These are phyloP conservation scores for Eupithecia vulgata DNA, from an alignment of 2,888 invertebrate species.

Conservation along the genomic window DNA sequence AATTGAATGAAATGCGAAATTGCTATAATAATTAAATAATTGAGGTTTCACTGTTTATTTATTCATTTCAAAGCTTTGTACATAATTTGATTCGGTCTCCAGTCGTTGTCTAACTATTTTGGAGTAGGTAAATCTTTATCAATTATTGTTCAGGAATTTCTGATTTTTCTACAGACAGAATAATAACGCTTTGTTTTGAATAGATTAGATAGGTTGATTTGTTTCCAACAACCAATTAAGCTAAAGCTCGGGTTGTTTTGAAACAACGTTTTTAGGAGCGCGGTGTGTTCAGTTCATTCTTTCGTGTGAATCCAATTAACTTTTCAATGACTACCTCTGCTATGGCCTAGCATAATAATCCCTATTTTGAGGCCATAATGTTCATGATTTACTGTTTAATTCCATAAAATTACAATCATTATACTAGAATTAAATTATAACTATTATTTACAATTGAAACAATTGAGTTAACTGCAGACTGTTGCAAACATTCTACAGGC, in stretches of 20 bases:
- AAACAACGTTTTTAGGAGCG: not conserved
- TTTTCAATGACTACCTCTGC: not conserved
- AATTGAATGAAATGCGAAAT: conserved; percentile 34
- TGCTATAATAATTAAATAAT: conserved; percentile 26
- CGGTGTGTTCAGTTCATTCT: not conserved
- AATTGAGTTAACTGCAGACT: too few species aligned
- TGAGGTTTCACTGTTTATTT: conserved; percentile 15
- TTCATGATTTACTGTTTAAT: too few species aligned
- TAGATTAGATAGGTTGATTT: not conserved
- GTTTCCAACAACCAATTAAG: not conserved
- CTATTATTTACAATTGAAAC: too few species aligned
- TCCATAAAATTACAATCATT: too few species aligned
- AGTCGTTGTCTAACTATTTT: not conserved
- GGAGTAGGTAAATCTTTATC: not conserved
- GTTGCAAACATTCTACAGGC: too few species aligned
- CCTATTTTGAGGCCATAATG: too few species aligned
- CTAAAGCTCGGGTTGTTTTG: not conserved
- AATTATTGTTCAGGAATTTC: not conserved
- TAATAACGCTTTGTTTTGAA: not conserved
- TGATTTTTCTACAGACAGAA: not conserved
- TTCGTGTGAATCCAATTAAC: not conserved
- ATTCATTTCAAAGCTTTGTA: conserved; percentile 12
- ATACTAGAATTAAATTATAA: too few species aligned
- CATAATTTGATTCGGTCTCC: not conserved
- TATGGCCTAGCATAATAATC: not conserved